Conservation (phyloP, 2,797 vertebrate genomes). For the Lagodon rhomboides region DNA sequence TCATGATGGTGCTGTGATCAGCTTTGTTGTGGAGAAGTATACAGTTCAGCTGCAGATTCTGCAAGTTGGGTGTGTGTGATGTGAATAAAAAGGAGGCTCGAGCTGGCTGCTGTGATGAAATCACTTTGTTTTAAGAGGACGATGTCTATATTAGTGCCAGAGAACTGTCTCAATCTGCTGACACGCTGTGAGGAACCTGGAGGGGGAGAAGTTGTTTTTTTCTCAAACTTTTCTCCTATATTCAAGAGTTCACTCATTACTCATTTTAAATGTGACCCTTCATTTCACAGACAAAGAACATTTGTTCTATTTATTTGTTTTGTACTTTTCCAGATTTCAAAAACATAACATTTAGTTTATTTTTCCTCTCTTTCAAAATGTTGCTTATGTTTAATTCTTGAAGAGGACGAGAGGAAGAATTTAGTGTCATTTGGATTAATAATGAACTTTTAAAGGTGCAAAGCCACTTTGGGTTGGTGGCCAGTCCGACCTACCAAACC, state of each 20-base stretch:
- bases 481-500: no score
- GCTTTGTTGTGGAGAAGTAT: neutral
- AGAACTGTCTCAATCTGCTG: constrained; percentile 4
- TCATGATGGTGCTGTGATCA: neutral
- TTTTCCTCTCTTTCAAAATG: no score
- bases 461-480: no score
- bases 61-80: constrained; percentile 43
- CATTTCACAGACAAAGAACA: neutral
- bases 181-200: constrained; percentile 6
- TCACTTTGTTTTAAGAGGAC: neutral
- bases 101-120: constrained; percentile 26
- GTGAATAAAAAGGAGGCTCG: constrained; percentile 52
- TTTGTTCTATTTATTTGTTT: neutral
- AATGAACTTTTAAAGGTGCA: no score
- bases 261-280: neutral
- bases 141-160: constrained; percentile 41
- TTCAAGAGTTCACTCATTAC: neutral
- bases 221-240: neutral
- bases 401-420: no score
- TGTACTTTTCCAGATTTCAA: neutral
- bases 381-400: no score
- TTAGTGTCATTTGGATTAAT: no score
- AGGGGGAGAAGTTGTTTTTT: neutral
- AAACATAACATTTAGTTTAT: no score
- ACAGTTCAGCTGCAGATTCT: constrained; percentile 10